phyloP scores from a whole-genome alignment of 64 coral and sea anemone species.

The Porites australiensis region DNA sequence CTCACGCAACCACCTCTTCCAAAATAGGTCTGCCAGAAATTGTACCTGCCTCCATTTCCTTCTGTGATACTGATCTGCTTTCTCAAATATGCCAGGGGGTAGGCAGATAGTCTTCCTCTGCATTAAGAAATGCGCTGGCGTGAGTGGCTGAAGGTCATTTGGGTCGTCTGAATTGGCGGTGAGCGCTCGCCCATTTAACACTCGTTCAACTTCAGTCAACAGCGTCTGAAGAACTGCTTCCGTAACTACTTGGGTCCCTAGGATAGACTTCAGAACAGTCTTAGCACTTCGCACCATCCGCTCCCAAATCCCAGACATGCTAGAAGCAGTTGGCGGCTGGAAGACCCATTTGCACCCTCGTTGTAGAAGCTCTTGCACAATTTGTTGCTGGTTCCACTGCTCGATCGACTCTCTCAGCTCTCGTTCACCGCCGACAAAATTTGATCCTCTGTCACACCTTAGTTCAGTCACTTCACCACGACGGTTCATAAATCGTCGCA shows the following conservation, averaged over 20 bases:
- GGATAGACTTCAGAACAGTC: slow-evolving; percentile 45
- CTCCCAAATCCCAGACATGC: slow-evolving; percentile 72
- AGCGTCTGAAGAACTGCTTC: slow-evolving; percentile 54
- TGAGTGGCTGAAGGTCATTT: slow-evolving; percentile 22
- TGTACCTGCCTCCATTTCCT: slow-evolving; percentile 59
- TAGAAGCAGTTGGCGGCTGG: slow-evolving; percentile 56
- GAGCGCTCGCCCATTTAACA: slow-evolving; percentile 33
- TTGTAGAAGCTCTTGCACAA: slow-evolving; percentile 43
- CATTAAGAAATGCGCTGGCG: slow-evolving; percentile 38
- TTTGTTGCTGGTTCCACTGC: slow-evolving; percentile 38
- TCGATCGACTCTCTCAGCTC: slow-evolving; percentile 45
- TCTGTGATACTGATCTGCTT: slow-evolving; percentile 16
- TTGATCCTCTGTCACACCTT: background rate
- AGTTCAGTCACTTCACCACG: slow-evolving; percentile 41
- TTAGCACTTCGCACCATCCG: slow-evolving; percentile 54
- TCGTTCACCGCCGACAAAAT: slow-evolving; percentile 43
- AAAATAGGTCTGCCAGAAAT: no score
- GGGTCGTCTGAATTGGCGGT: slow-evolving; percentile 37
- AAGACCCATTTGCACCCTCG: slow-evolving; percentile 58
- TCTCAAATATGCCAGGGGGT: slow-evolving; percentile 31
- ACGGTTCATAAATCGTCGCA: slow-evolving; percentile 46
- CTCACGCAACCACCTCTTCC: slow-evolving; percentile 37
- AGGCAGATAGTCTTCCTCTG: slow-evolving; percentile 37
- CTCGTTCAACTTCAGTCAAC: slow-evolving; percentile 60
- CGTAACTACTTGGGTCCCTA: slow-evolving; percentile 38